phyloP scores from a whole-genome alignment of 2,113 vertebrate species.

The Semnornis frantzii region DNA sequence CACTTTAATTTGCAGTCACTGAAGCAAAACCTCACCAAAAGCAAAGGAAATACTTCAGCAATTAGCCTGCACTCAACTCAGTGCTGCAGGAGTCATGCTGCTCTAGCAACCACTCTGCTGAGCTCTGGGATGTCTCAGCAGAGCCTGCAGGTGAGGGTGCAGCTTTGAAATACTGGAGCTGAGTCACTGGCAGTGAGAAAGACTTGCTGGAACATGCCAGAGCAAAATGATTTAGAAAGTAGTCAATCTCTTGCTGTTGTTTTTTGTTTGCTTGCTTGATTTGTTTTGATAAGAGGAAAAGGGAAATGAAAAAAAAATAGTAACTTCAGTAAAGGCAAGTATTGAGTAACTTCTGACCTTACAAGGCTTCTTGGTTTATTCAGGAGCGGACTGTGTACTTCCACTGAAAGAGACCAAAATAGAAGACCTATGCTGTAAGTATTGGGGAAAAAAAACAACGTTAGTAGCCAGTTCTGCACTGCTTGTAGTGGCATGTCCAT shows the following conservation, averaged over 20 bases:
- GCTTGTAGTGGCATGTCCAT: neutral
- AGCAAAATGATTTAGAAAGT: neutral
- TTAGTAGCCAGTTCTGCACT: neutral
- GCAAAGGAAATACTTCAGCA: conserved; percentile 18
- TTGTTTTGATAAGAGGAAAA: neutral
- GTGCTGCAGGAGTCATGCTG: neutral
- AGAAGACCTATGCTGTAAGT: neutral
- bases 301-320: neutral
- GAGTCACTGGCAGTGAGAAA: neutral
- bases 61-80: neutral
- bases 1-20: conserved; percentile 54
- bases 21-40: conserved; percentile 32
- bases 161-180: neutral
- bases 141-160: neutral
- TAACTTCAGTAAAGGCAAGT: neutral
- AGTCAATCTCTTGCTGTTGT: neutral
- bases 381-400: neutral
- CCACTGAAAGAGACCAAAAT: neutral
- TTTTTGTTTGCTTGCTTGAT: neutral
- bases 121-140: neutral
- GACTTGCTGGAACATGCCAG: neutral
- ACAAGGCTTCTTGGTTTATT: neutral
- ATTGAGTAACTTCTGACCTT: neutral
- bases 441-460: neutral
- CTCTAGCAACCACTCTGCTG: neutral